phyloP scores from a whole-genome alignment of 2,113 vertebrate genomes.

The Calyptommatus sinebrachiatus region DNA sequence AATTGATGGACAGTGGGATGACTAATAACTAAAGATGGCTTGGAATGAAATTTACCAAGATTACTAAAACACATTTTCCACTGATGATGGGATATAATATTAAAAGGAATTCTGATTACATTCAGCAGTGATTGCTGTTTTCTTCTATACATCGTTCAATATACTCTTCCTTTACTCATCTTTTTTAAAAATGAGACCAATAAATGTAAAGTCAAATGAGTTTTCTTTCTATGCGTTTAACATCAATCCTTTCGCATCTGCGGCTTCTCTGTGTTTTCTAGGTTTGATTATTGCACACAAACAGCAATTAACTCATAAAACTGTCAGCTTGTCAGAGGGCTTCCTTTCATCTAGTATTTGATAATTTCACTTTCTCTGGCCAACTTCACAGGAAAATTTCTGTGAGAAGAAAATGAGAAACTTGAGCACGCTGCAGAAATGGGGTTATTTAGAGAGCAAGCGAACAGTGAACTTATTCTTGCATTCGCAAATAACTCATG shows the following conservation, averaged over 20 bases:
- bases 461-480: background rate
- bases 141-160: background rate
- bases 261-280: background rate
- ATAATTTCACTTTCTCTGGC: background rate
- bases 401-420: background rate
- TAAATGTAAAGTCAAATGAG: background rate
- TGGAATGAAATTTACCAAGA: background rate
- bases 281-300: constrained; percentile 14
- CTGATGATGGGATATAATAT: background rate
- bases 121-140: background rate
- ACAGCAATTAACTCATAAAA: constrained; percentile 2
- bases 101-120: constrained; percentile 6
- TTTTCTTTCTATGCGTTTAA: background rate
- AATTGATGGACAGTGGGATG: background rate
- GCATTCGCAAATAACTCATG: background rate
- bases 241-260: background rate
- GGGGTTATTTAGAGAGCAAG: background rate
- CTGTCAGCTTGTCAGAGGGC: constrained; percentile 8
- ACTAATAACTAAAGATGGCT: background rate
- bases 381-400: background rate
- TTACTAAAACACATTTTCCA: background rate
- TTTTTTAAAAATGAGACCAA: background rate
- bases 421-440: background rate
- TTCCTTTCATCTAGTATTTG: constrained; percentile 6
- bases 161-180: background rate